Evolutionary conservation across 2,797 vertebrate genomes (phyloP).

Genomic region (Paratrypauchen microcephalus): DNA sequence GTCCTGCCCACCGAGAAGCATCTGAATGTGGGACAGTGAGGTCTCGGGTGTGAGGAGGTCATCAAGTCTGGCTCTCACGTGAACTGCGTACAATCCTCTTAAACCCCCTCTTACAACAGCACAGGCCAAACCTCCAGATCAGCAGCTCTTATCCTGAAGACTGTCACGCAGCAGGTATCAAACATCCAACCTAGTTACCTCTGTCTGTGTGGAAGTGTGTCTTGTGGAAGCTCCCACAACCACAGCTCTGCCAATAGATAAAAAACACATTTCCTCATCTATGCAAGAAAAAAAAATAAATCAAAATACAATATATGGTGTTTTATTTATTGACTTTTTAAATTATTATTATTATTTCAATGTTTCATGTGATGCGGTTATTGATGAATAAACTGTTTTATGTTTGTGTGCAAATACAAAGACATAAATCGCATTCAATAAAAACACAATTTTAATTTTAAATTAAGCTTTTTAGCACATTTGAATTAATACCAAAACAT

Average conservation of each 20-base stretch:
- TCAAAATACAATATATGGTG: neutral
- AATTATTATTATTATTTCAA: neutral
- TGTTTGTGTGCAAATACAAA: neutral
- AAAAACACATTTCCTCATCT: neutral
- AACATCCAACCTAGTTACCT: conserved; percentile 36
- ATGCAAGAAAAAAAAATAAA: neutral
- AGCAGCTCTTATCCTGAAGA: conserved; percentile 67
- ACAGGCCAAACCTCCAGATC: conserved; percentile 64
- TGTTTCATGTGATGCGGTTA: neutral
- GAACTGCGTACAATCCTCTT: conserved; percentile 73
- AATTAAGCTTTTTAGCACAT: too few relatives aligned
- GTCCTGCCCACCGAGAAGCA: conserved; percentile 19
- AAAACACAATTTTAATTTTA: too few relatives aligned
- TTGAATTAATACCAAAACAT: neutral
- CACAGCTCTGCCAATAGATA: neutral
- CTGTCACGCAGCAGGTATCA: conserved; percentile 70
- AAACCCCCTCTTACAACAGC: conserved; percentile 63
- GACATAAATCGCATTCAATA: neutral
- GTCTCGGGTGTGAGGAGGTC: conserved; percentile 53
- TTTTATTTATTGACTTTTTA: neutral
- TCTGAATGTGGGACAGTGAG: conserved; percentile 63
- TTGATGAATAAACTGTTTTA: too few relatives aligned
- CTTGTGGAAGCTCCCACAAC: conserved; percentile 5
- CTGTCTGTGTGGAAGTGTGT: conserved; percentile 1
- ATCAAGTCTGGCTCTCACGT: conserved; percentile 64